Base-by-base conservation (phyloP, 2,888 invertebrate species). In the Pristionchus mayeri region DNA sequence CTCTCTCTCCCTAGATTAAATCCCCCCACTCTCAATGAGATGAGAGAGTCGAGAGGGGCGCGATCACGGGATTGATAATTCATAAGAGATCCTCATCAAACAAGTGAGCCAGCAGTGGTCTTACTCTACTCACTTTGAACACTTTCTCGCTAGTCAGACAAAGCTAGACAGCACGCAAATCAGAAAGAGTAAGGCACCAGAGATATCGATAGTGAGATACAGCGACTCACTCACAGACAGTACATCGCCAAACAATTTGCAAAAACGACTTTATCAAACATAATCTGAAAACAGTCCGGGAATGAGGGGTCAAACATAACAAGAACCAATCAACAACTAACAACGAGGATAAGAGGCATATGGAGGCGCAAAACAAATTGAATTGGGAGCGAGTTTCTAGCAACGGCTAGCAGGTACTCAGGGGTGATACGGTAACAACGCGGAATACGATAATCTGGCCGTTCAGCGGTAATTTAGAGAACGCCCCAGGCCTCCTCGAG, bases 401-500 rank as follows among this genome's bases (percentile, higher is more conserved):
- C 37, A 37, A n/a, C 2, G 3, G 16, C 3, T 7, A 16, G 3
- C 16, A 34, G 34, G 11, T 3, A 40, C 21, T 40, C 71, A 18
- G n/a, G n/a, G 63, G 30, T 24, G 18, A 27, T 57, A 57, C 63
- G 34, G 18, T 34, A 67, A 21, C 11, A 37, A 21, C 7, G 0
- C 9, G 37, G 37, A 30, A 37, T 60, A 60, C 60, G 13, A 30
- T 9, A 60, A 44, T 44, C 48, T 9, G 71, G 71, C n/a, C 21
- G 4, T 1, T 18, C 34, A 1, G n/a, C 40, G 13, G n/a, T 24
- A 3, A 21, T 9, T 87, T 85, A 91, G 40, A 91, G 86, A 78
- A 91, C 85, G 30, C 87, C 90, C 92, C 92, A 92, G 48, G 89
- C 87, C 78, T 92, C 91, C 84, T 92, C 92, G 50, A 92, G 86